Conservation (phyloP, 37 sponge, comb jelly and placozoan species). For the Geodia barretti region DNA sequence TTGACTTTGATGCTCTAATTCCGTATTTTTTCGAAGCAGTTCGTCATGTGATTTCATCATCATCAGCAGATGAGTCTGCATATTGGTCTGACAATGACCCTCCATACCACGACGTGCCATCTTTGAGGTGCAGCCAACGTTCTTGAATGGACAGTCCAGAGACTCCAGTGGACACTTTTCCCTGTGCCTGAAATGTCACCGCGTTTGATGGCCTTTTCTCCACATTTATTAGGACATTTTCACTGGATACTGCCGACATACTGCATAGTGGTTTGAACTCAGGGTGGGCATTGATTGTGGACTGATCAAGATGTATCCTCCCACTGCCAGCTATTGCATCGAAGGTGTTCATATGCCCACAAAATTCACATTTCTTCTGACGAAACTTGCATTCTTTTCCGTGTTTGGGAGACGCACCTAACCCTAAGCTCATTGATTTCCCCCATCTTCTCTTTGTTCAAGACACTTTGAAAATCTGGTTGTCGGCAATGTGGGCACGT, state of each 20-base stretch:
- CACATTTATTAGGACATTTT: constrained; percentile 16
- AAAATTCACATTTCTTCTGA: constrained; percentile 8
- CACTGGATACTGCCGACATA: not conserved
- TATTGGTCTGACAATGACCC: not conserved
- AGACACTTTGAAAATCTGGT: not conserved
- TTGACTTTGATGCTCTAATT: too few species aligned
- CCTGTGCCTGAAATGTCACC: not conserved
- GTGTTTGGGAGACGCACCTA: not conserved
- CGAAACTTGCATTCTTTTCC: not conserved
- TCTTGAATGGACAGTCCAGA: not conserved
- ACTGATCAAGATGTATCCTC: not conserved
- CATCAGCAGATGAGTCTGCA: not conserved
- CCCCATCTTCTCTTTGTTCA: not conserved
- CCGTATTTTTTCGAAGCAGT: too few species aligned
- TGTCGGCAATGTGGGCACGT: constrained; percentile 15
- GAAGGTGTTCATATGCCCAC: constrained; percentile 4
- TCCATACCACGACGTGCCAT: not conserved
- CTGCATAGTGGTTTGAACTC: not conserved
- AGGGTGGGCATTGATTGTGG: not conserved
- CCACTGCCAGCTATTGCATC: not conserved
- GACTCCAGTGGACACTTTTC: not conserved
- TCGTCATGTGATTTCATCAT: not conserved
- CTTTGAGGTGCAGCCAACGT: not conserved
- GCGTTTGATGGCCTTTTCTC: not conserved
- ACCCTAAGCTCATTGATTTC: constrained; percentile 2